Conservation (phyloP, 2,113 vertebrate species). For the Menidia beryllina region DNA sequence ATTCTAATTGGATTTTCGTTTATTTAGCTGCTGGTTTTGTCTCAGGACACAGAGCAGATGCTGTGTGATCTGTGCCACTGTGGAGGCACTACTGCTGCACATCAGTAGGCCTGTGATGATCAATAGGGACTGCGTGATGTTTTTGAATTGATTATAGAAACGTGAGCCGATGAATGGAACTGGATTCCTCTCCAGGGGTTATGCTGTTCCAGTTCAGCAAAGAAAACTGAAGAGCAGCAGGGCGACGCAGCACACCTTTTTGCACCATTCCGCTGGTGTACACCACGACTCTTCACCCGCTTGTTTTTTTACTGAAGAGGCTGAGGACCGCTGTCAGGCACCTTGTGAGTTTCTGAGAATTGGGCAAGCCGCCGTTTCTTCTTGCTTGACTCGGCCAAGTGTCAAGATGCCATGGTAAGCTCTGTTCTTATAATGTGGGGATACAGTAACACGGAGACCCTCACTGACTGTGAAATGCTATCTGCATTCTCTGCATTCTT, state of each 20-base stretch:
- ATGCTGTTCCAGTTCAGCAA: conserved; percentile 66
- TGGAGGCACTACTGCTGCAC: conserved; percentile 71
- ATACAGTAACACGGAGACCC: conserved; percentile 79
- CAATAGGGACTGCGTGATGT: conserved; percentile 83
- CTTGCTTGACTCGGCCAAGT: conserved; percentile 53
- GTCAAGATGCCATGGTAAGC: conserved; percentile 77
- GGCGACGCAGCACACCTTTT: conserved; percentile 45
- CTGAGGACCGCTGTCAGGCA: conserved; percentile 39
- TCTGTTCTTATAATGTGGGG: conserved; percentile 76
- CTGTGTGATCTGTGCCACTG: conserved; percentile 71
- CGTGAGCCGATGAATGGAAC: conserved; percentile 81
- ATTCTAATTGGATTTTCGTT: conserved; percentile 62
- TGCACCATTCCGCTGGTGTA: conserved; percentile 44
- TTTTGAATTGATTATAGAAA: conserved; percentile 86
- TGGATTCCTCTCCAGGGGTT: conserved; percentile 74
- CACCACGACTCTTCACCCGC: conserved; percentile 34
- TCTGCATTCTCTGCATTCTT: conserved; percentile 85
- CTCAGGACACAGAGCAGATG: conserved; percentile 64
- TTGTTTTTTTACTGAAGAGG: conserved; percentile 36
- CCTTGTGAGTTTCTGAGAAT: conserved; percentile 54
- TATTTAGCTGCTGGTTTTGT: conserved; percentile 69
- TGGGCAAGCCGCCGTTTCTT: conserved; percentile 38
- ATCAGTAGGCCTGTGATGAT: conserved; percentile 82
- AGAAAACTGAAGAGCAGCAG: conserved; percentile 49
- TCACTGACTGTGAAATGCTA: conserved; percentile 82